A percentile compares a stretch with the other conserved stretches of the same genome.
These are phyloP conservation scores for Gracilinanus agilis DNA, from an alignment of 2,113 vertebrate genomes.

Conservation along the genomic window DNA sequence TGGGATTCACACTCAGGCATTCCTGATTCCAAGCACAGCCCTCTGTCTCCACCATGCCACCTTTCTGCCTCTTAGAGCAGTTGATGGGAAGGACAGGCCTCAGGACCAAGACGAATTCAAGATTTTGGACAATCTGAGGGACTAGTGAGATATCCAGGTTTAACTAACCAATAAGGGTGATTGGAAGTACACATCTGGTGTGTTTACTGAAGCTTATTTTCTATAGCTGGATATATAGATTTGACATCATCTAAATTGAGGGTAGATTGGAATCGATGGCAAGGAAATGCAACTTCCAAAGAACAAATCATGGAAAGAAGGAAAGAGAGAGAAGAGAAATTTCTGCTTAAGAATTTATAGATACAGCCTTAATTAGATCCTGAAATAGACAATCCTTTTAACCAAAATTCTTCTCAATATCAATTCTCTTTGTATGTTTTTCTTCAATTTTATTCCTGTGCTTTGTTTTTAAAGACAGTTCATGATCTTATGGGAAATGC, in stretches of 20 bases:
- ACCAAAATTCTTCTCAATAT: slow-evolving; percentile 47
- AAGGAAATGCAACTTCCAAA: not conserved
- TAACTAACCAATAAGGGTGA: not conserved
- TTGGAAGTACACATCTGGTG: not conserved
- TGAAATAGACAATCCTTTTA: slow-evolving; percentile 44
- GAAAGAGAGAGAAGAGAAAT: slow-evolving; percentile 10
- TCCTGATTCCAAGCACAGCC: not conserved
- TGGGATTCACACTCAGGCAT: not conserved
- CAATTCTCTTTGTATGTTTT: slow-evolving; percentile 46
- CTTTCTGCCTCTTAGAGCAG: not conserved
- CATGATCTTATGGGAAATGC: slow-evolving; percentile 93
- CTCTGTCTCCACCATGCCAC: not conserved
- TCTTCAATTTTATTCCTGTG: slow-evolving; percentile 64
- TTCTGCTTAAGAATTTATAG: slow-evolving; percentile 29
- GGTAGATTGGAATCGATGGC: not conserved
- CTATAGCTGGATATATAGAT: not conserved
- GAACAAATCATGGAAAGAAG: not conserved
- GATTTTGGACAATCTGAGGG: not conserved
- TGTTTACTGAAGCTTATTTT: not conserved
- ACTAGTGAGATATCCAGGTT: not conserved
- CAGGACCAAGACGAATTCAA: too few species aligned
- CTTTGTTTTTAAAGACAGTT: slow-evolving; percentile 86
- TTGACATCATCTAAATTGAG: not conserved
- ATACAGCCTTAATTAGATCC: slow-evolving; percentile 19
- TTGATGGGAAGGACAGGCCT: too few species aligned